Base-by-base conservation (phyloP, 1,140 invertebrate species). In the Dendrolimus punctatus region DNA sequence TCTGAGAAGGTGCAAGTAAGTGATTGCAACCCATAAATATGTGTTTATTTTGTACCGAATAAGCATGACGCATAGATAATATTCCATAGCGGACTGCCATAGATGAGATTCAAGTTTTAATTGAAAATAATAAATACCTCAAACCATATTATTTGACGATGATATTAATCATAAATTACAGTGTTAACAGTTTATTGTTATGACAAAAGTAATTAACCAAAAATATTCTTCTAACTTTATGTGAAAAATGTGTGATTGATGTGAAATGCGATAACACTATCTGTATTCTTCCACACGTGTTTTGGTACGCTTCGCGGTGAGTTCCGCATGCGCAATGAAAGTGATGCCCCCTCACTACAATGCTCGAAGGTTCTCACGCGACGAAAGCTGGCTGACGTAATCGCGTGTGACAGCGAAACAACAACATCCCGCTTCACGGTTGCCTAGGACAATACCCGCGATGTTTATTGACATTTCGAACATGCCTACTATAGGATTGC, bases 361-460 rank as follows among this genome's bases (percentile, higher is more conserved):
- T 57, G 54, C 46, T 42, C 60, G 48, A 58, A 52, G 57, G 64
- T 70, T 70, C 67, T 69, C 63, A 69, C 67, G 62, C 58, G 58
- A 62, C 55, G 60, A 68, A 65, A 65, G 66, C 59, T 51, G n/a
- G 45, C 8, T 68, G 63, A 68, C 66, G 63, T 63, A 68, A 68
- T 58, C 47, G 41, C 40, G 50, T 54, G 48, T 49, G 51, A 52
- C 50, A 46, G 44, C 39, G 47, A 41, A 44, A 43, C 39, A 39
- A 48, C 50, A 49, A 49, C 39, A 23, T 50, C 40, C 39, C 40
- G 49, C 40, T 50, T 50, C 42, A 23, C n/a, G 10, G 8, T 46
- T 38, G 46, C 23, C 23, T 23, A 23, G 23, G 23, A 23, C 23
- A 23, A 23, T 23, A 23, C 23, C 23, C 23, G 23, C 23, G 3